Evolutionary conservation across 2,113 vertebrate species (phyloP), one percentile per base, ranked within the genome.

Genomic region (Aspiorhynchus laticeps): DNA sequence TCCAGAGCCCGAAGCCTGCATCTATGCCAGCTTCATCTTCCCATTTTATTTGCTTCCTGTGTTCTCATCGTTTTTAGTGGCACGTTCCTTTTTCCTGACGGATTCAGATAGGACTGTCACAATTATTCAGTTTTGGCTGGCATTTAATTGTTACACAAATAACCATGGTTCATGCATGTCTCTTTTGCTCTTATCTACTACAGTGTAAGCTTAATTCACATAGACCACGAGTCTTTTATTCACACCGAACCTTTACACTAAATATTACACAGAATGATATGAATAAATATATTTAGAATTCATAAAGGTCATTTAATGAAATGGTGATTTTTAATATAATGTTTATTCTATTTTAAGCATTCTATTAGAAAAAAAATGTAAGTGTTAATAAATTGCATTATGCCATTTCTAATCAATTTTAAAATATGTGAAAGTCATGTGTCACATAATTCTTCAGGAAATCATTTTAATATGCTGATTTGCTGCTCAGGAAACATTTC

Each of bases 1-100:
- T 93, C 92, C 88, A 92, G 91, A 89, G 92, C 88, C 86, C 83
- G 31, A 77, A 77, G 81, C 74, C 84, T 79, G 90, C 75, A 78
- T 84, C 87, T 71, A 85, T 89, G 90, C 88, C 89, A 80, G 79
- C 85, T 87, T 74, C 59, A 38, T 80, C 53, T 75, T 41, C 31
- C 28, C 41, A 15, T 26, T 75, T 75, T 21, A 75, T 75, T 26
- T 43, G 11, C 11, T 43, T 75, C 24, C 73, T 26, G 38, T 75
- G 9, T 46, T 41, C n/a, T 48, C n/a, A 7, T 43, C 43, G 24
- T 76, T 12, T 26, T 43, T 5, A 26, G 73, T 3, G 7, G 21
- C 33, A 21, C 4, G 26, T 14, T 67, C 11, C 9, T 5, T 24
- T 24, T n/a, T 11, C n/a, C 11, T 48, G 74, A 46, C 14, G 46